These are phyloP conservation scores for Bagarius yarrelli DNA, from an alignment of 2,113 vertebrate species.

Conservation along the genomic window DNA sequence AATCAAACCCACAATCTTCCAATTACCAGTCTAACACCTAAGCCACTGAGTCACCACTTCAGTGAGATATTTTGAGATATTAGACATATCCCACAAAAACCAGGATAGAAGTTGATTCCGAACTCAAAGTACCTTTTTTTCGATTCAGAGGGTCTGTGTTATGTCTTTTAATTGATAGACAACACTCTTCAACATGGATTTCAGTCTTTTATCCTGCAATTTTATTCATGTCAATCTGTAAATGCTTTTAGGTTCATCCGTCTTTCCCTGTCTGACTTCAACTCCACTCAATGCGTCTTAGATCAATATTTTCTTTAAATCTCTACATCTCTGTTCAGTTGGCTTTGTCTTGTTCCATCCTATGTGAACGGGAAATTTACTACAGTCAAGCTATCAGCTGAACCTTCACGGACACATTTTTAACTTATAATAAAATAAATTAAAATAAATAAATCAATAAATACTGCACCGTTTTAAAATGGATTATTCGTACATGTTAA, in stretches of 20 bases:
- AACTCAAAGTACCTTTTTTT: background rate
- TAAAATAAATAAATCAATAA: conserved; percentile 50
- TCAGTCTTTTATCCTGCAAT: background rate
- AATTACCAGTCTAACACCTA: too few relatives aligned
- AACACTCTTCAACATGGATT: background rate
- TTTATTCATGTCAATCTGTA: background rate
- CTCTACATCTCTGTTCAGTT: background rate
- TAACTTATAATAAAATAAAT: conserved; percentile 50
- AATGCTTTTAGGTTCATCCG: conserved; percentile 6
- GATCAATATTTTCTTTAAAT: conserved; percentile 56
- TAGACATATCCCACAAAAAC: background rate
- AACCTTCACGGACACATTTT: conserved; percentile 54
- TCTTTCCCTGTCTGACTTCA: conserved; percentile 48
- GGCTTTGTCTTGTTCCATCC: background rate
- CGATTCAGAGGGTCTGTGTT: too few relatives aligned
- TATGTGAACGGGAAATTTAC: background rate
- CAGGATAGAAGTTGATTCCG: background rate
- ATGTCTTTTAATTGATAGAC: background rate
- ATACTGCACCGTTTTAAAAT: conserved; percentile 39
- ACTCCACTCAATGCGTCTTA: conserved; percentile 47
- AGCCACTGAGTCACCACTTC: too few relatives aligned
- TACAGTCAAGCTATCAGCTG: conserved; percentile 32
- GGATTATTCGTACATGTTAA: conserved; percentile 67
- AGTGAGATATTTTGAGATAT: background rate
- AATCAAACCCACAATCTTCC: too few relatives aligned